Percentiles rank a stretch among this genome's conserved stretches.
Evolutionary conservation across 2,888 invertebrate species (phyloP).

Genomic region (Lepidocyrtinus sp.): DNA sequence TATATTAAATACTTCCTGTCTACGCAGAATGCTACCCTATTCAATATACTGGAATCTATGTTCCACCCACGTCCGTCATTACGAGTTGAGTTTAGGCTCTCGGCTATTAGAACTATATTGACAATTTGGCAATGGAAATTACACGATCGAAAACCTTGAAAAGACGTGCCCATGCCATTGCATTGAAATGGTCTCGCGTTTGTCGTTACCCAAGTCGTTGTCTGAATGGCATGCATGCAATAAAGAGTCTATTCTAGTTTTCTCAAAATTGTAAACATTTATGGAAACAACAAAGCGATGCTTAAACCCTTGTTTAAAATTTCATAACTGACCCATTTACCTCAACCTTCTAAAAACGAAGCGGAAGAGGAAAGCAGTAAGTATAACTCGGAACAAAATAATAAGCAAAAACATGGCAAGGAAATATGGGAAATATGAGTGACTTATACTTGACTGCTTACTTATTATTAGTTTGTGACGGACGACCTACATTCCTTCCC

Average conservation of each 20-base stretch:
- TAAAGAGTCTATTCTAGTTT: not conserved
- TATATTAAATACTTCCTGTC: not conserved
- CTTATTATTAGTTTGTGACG: not conserved
- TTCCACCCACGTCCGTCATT: too few species aligned
- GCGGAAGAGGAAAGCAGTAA: conserved; percentile 9
- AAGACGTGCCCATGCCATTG: conserved; percentile 12
- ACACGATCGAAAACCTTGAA: conserved; percentile 29
- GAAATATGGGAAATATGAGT: not conserved
- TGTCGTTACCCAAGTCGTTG: not conserved
- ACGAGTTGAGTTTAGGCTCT: too few species aligned
- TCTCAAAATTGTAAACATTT: conserved; percentile 33
- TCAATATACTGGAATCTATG: too few species aligned
- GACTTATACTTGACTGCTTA: not conserved
- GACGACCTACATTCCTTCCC: conserved; percentile 33
- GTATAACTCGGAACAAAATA: not conserved
- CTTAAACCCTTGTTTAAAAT: conserved; percentile 38
- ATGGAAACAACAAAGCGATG: conserved; percentile 1
- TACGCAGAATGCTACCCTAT: not conserved
- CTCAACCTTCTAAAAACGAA: conserved; percentile 38
- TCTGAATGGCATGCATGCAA: not conserved
- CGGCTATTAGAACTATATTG: too few species aligned
- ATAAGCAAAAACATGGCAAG: not conserved
- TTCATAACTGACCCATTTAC: conserved; percentile 51
- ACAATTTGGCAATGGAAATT: not conserved
- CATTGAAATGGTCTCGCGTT: not conserved